phyloP scores from a whole-genome alignment of 2,797 vertebrate species.

The Moxostoma hubbsi region DNA sequence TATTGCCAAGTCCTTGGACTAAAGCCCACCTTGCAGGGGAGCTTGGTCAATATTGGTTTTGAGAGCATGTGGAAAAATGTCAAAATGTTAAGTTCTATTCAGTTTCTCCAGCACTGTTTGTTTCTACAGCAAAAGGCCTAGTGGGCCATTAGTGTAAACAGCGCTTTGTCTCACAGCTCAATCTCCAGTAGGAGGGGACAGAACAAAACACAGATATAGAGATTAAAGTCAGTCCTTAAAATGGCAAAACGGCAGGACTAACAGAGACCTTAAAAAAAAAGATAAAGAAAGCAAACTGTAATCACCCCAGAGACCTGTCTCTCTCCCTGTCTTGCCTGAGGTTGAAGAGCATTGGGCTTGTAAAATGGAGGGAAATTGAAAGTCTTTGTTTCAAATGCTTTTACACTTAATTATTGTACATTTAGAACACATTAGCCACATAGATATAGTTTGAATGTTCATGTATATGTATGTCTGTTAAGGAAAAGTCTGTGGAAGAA shows the following conservation, averaged over 20 bases:
- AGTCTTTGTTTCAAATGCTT: constrained; percentile 45
- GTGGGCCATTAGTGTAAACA: constrained; percentile 86
- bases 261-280: constrained; percentile 69
- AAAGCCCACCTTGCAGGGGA: constrained; percentile 79
- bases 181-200: constrained; percentile 75
- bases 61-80: constrained; percentile 82
- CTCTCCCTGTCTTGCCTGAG: not conserved
- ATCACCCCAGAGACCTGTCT: constrained; percentile 50
- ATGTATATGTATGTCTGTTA: not conserved
- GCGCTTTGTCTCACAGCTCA: constrained; percentile 83
- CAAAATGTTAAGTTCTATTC: constrained; percentile 84
- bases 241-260: constrained; percentile 68
- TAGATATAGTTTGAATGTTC: not conserved
- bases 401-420: constrained; percentile 11
- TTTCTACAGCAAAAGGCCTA: constrained; percentile 78
- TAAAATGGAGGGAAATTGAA: constrained; percentile 21
- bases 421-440: not conserved
- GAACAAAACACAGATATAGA: constrained; percentile 75
- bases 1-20: constrained; percentile 80
- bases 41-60: constrained; percentile 86
- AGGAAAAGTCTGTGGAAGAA: not conserved
- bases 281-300: constrained; percentile 65
- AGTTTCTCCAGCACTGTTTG: constrained; percentile 79
- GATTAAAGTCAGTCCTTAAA: constrained; percentile 73
- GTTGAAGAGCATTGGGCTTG: constrained; percentile 13